A percentile compares a stretch with the other conserved stretches of the same genome.
Conservation (phyloP, 2,888 invertebrate genomes). For the Pristionchus fissidentatus region DNA sequence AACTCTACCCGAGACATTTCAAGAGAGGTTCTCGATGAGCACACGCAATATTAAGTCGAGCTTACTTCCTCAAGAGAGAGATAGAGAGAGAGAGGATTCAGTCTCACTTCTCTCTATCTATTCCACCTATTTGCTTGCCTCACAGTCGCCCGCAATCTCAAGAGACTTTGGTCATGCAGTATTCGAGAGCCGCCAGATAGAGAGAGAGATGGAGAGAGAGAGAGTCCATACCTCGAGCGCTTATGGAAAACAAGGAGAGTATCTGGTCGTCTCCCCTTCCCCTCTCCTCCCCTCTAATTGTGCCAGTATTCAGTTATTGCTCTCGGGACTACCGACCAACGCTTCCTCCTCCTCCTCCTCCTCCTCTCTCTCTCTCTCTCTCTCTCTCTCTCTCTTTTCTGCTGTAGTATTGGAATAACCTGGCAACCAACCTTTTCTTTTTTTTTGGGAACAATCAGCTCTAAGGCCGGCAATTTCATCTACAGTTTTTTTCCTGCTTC, state of each 20-base stretch:
- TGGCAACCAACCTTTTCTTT: too few relatives aligned
- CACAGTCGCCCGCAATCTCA: not conserved
- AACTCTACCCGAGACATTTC: too few relatives aligned
- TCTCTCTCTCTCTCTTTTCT: not conserved
- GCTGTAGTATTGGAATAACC: not conserved
- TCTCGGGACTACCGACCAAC: too few relatives aligned
- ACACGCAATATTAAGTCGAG: too few relatives aligned
- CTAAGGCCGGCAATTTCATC: too few relatives aligned
- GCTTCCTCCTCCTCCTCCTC: too few relatives aligned
- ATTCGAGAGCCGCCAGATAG: not conserved
- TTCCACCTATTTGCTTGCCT: not conserved
- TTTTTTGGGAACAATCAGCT: too few relatives aligned
- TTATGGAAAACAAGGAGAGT: not conserved
- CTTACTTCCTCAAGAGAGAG: too few relatives aligned
- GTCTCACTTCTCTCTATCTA: not conserved
- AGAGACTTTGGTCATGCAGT: too few relatives aligned
- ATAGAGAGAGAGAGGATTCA: too few relatives aligned
- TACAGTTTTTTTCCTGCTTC: too few relatives aligned
- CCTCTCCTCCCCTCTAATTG: constrained; percentile 13
- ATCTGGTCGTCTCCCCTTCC: not conserved
- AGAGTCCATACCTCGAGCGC: not conserved
- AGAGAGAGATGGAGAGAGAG: not conserved
- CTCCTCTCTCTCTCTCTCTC: constrained; percentile 2
- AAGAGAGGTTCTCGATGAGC: too few relatives aligned
- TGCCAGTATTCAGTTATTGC: constrained; percentile 17